Conservation (phyloP, 2,113 vertebrate genomes). For the Mormyrus iriodes region DNA sequence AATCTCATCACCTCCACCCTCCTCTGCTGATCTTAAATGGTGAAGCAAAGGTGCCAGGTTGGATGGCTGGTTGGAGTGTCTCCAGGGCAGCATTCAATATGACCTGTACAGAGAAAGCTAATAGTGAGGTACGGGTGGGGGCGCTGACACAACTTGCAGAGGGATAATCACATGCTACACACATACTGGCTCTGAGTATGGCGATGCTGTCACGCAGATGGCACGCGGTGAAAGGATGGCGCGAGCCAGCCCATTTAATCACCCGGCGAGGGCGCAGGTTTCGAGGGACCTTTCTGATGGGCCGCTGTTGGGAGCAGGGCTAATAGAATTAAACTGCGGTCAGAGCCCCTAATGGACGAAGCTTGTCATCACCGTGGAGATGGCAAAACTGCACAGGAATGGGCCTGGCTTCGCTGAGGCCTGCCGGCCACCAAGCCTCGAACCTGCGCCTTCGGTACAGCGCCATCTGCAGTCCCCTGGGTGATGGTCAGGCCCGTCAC, state of each 20-base stretch:
- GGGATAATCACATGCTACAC: too few relatives aligned
- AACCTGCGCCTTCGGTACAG: background rate
- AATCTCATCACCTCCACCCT: background rate
- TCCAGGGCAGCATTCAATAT: background rate
- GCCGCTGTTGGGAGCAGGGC: background rate
- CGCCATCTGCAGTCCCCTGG: background rate
- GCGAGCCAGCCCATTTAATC: conserved; percentile 3
- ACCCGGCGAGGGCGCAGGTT: background rate
- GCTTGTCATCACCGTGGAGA: background rate
- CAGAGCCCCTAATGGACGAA: conserved; percentile 20
- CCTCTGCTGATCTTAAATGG: background rate
- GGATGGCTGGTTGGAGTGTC: background rate
- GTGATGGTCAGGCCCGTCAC: background rate
- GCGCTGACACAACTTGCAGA: too few relatives aligned
- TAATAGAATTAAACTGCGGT: conserved; percentile 17
- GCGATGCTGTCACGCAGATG: background rate
- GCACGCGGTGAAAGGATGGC: background rate
- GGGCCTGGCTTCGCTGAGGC: background rate
- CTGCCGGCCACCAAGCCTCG: background rate
- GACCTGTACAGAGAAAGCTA: background rate
- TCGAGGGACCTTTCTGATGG: background rate
- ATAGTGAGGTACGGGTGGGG: background rate
- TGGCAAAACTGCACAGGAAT: background rate
- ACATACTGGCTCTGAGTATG: background rate
- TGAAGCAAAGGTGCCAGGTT: background rate